phyloP scores from a whole-genome alignment of 2,888 invertebrate species.

The Drosophila testacea region DNA sequence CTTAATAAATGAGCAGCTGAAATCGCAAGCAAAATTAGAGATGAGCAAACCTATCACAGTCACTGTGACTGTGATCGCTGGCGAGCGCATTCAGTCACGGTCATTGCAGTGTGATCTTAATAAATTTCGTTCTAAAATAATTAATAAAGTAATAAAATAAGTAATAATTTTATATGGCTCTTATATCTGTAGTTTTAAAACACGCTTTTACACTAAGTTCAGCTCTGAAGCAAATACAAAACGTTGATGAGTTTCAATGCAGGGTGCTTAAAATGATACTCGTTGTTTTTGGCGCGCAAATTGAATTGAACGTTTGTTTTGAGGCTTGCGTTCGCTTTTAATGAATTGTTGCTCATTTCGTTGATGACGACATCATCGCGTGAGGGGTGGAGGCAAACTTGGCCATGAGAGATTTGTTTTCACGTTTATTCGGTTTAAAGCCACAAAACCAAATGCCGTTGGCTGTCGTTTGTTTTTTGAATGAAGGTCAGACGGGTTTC shows the following conservation, averaged over 20 bases:
- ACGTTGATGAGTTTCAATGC: slow-evolving; percentile 2
- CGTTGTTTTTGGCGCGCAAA: slow-evolving; percentile 55
- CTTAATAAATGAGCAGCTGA: slow-evolving; percentile 43
- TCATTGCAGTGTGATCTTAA: background rate
- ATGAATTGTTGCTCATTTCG: slow-evolving; percentile 16
- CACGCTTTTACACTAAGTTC: background rate
- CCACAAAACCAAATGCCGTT: slow-evolving; percentile 38
- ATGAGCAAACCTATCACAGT: slow-evolving; percentile 31
- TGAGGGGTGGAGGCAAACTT: slow-evolving; percentile 25
- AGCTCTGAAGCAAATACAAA: slow-evolving; percentile 19
- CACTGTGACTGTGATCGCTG: slow-evolving; percentile 6
- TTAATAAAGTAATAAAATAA: too few relatives aligned
- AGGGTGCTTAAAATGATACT: slow-evolving; percentile 17
- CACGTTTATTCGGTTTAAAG: slow-evolving; percentile 41
- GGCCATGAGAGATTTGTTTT: slow-evolving; percentile 54
- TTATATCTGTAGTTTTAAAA: background rate
- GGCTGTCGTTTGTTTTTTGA: slow-evolving; percentile 12
- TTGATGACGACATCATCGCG: slow-evolving; percentile 64
- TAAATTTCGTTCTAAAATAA: background rate
- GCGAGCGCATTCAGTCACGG: slow-evolving; percentile 7
- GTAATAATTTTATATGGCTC: too few relatives aligned
- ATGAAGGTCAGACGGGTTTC: slow-evolving; percentile 64
- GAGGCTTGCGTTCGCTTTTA: slow-evolving; percentile 12
- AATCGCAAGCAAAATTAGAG: slow-evolving; percentile 25
- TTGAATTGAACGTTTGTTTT: slow-evolving; percentile 21